Evolutionary conservation across 2,113 vertebrate genomes (phyloP).

Genomic region (Cyanistes caeruleus): DNA sequence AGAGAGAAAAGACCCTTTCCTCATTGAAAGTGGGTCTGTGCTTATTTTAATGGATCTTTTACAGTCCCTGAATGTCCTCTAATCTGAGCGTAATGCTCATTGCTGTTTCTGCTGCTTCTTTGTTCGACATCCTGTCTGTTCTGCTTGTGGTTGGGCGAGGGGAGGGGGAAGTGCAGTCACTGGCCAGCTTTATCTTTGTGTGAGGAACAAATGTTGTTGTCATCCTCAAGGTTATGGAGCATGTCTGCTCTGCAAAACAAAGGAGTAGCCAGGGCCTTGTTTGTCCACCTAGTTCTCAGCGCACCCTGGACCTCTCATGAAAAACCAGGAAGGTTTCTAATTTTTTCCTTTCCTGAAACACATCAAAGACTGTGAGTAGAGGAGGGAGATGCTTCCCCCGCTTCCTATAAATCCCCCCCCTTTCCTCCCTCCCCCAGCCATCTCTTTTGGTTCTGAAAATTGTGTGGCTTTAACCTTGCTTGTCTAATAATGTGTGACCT

Average conservation of each 20-base stretch:
- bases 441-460: constrained; percentile 58
- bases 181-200: constrained; percentile 69
- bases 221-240: constrained; percentile 71
- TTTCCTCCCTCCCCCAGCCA: neutral
- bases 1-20: constrained; percentile 52
- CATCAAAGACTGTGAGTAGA: constrained; percentile 40
- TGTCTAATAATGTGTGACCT: constrained; percentile 71
- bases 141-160: constrained; percentile 21
- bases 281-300: constrained; percentile 39
- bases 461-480: constrained; percentile 66
- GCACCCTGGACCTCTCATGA: constrained; percentile 27
- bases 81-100: constrained; percentile 75
- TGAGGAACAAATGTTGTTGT: constrained; percentile 70
- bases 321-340: constrained; percentile 46
- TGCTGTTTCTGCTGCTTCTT: constrained; percentile 68
- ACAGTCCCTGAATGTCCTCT: constrained; percentile 71
- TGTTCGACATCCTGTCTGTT: constrained; percentile 71
- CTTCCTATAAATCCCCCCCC: neutral
- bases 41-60: constrained; percentile 78
- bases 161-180: constrained; percentile 39
- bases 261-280: constrained; percentile 35
- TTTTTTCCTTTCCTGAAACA: constrained; percentile 62
- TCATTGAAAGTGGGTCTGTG: constrained; percentile 75
- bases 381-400: neutral
- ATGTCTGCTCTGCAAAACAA: constrained; percentile 40